Base-by-base conservation (phyloP, 2,888 invertebrate species). In the Teinopalpus imperialis region DNA sequence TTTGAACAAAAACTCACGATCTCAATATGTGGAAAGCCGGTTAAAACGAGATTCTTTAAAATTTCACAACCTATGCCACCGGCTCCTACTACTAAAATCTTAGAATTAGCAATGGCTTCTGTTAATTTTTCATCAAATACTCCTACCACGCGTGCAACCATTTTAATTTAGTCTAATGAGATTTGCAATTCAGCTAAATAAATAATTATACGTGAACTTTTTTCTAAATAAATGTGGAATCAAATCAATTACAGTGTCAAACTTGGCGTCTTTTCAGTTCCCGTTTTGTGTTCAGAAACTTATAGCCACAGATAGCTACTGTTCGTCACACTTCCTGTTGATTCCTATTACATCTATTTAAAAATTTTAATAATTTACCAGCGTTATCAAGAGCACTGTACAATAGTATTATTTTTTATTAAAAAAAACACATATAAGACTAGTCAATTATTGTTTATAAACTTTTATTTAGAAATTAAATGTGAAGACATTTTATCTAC, bases 61-160 rank as follows among this genome's bases (percentile, higher is more conserved):
- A 99, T 92, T 88, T 99, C 99, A 88, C 99, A 99, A 53, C 99
- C 99, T 67, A 99, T 99, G 47, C 99, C 99, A 54, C 99, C 99
- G 63, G 99, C 99, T 42, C 99, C 99, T 14, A 97, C 96, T 8
- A 97, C 94, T 51, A 97, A 88, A 36, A 97, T 86, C 83, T 95
- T 96, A 6, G 94, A 92, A 56, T 90, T 88, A 13, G 91, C 88
- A 50, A 96, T 91, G 34, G 91, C 89, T 62, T 92, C 90, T 51
- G 92, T 91, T 51, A 94, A 74, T 63, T 91, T 90, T 49, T 90
- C 86, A 46, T 91, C 90, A 43, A 95, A 92, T 61, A 94, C 91
- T 52, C 93, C 93, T 55, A 91, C 89, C 57, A 94, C 87, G 53
- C 90, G 80, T 41, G 93, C 91, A 62, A 93, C 94, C 93, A 94